Evolutionary conservation across 2,888 invertebrate genomes (phyloP), one percentile per base, ranked within the genome.

Genomic region (Cerceris ruficornis): DNA sequence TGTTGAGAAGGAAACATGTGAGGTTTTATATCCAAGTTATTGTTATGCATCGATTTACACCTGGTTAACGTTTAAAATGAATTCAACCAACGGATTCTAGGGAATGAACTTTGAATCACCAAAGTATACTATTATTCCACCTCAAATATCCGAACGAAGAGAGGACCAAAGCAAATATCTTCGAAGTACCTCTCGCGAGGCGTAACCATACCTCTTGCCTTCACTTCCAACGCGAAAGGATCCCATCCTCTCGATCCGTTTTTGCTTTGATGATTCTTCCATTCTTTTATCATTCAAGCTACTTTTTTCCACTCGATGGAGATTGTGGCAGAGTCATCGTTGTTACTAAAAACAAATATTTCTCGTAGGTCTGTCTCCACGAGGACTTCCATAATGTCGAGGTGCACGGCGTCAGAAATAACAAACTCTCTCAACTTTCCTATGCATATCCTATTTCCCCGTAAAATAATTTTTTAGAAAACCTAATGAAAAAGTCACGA

Each of bases 321-420:
- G 67, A 65, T 52, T 69, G 15, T 50, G 55, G 74, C 69, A 57
- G 58, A 68, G 61, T 78, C 78, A 70, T 60, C 62, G 69, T 80
- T 80, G 70, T 68, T 64, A 67, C 55, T 64, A 73, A 78, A 73
- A 74, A 70, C 64, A 77, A 67, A 62, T 65, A 66, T 28, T 4
- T 28, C 28, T 28, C 28, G 4, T 2, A 1, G 28, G 28, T 28
- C 28, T 2, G 28, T 28, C 28, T 4, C 28, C 28, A 28, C 28
- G 28, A 28, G 28, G 28, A 28, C 28, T 28, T 4, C 28, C 28
- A 4, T 28, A 4, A 28, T 4, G 28, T 28, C 28, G 28, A n/a
- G n/a, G 28, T 28, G 28, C 28, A 28, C 28, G 4, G 28, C 28
- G 4, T 28, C 28, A 28, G 4, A 4, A 28, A 28, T 28, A 28